phyloP scores from a whole-genome alignment of 1,140 invertebrate species.

The Aphaenogaster floridana region DNA sequence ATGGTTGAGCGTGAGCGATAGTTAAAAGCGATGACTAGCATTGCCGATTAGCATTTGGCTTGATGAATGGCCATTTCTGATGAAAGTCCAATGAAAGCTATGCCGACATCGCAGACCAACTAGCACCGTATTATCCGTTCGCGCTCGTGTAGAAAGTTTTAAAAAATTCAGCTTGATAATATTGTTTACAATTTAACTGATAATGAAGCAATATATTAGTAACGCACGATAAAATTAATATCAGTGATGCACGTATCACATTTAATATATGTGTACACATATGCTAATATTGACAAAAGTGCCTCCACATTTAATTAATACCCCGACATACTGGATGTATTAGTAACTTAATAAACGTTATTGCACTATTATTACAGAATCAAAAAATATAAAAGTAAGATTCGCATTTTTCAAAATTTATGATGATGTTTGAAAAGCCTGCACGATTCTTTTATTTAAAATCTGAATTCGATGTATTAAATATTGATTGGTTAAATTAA shows the following conservation, averaged over 20 bases:
- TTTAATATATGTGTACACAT: neutral
- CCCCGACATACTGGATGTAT: neutral
- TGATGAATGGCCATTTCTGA: neutral
- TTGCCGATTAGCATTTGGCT: constrained; percentile 15
- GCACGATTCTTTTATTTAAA: neutral
- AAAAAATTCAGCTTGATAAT: neutral
- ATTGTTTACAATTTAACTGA: neutral
- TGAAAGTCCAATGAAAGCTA: neutral
- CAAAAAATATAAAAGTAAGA: neutral
- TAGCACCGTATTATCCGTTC: neutral
- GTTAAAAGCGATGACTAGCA: constrained; percentile 16
- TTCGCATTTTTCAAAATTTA: neutral
- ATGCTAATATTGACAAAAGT: neutral
- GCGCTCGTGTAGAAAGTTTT: neutral
- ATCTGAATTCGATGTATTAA: neutral
- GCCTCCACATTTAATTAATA: neutral
- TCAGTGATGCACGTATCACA: neutral
- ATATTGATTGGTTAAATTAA: neutral
- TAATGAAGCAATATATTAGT: neutral
- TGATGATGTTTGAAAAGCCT: neutral
- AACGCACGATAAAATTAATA: neutral
- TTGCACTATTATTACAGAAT: neutral
- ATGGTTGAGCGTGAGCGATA: neutral
- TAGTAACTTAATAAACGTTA: constrained; percentile 3
- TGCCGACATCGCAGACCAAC: neutral